Percentiles rank a stretch among this genome's conserved stretches.
These are phyloP conservation scores for Bombyx mori DNA, from an alignment of 1,140 invertebrate genomes.

Conservation along the genomic window DNA sequence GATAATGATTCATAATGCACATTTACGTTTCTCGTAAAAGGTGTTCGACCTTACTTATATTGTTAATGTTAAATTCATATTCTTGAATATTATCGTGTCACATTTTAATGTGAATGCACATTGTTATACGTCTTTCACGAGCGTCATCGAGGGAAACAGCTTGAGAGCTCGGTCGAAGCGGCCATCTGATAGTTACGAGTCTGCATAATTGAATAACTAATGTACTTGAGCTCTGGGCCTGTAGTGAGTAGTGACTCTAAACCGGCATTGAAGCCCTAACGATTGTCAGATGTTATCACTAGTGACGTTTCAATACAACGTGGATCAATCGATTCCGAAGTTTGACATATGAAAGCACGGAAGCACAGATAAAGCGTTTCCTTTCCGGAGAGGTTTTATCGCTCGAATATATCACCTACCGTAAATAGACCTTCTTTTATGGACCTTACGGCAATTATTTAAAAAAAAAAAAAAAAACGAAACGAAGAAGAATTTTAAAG, in stretches of 20 bases:
- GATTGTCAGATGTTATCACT: constrained; percentile 55
- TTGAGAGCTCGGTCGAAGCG: constrained; percentile 28
- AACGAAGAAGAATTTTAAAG: too few relatives aligned
- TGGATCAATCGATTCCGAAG: constrained; percentile 31
- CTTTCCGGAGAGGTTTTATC: constrained; percentile 12
- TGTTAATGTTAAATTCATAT: constrained; percentile 18
- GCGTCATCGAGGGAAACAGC: constrained; percentile 30
- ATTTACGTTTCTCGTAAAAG: constrained; percentile 12
- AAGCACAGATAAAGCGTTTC: constrained; percentile 12
- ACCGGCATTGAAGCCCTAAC: constrained; percentile 29
- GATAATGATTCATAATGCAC: constrained; percentile 22
- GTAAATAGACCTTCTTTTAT: background rate
- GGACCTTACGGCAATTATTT: too few relatives aligned
- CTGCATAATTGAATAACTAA: constrained; percentile 63
- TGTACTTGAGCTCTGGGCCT: constrained; percentile 33
- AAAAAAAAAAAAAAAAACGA: too few relatives aligned
- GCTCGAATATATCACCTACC: constrained; percentile 13
- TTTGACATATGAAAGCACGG: constrained; percentile 25
- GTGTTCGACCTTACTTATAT: constrained; percentile 6
- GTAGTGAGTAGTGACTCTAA: constrained; percentile 26
- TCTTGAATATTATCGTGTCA: constrained; percentile 16
- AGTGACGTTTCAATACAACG: constrained; percentile 64
- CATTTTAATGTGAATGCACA: constrained; percentile 26
- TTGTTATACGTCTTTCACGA: constrained; percentile 38
- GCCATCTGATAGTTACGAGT: constrained; percentile 44